phyloP scores from a whole-genome alignment of 2,113 vertebrate species.

The Oostethus manadensis region DNA sequence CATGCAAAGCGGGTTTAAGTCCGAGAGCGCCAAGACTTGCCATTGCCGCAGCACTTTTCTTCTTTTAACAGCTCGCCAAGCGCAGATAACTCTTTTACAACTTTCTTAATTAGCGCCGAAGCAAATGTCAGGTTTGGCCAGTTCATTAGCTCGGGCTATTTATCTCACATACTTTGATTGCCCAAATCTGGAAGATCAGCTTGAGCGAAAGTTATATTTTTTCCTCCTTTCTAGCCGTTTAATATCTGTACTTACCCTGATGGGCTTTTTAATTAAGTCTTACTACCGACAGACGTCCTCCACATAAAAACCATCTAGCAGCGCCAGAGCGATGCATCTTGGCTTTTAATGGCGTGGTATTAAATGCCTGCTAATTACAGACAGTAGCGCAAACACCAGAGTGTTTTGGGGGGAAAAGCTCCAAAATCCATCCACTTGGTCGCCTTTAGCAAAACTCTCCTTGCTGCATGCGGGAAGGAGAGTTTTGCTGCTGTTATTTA shows the following conservation, averaged over 20 bases:
- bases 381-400: conserved; percentile 28
- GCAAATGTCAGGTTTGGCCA: conserved; percentile 39
- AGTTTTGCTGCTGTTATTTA: conserved; percentile 37
- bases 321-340: conserved; percentile 45
- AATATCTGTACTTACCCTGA: conserved; percentile 38
- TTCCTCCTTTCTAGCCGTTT: conserved; percentile 8
- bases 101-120: conserved; percentile 41
- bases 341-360: conserved; percentile 52
- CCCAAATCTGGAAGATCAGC: conserved; percentile 46
- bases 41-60: conserved; percentile 5
- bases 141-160: conserved; percentile 42
- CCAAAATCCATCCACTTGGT: conserved; percentile 24
- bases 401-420: conserved; percentile 1
- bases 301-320: conserved; percentile 63
- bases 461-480: conserved; percentile 51
- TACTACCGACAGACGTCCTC: conserved; percentile 54
- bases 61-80: conserved; percentile 10
- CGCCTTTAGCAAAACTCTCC: conserved; percentile 26
- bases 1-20: conserved; percentile 25
- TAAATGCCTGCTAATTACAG: conserved; percentile 57
- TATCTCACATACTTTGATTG: conserved; percentile 35
- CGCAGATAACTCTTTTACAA: conserved; percentile 37
- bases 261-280: conserved; percentile 58
- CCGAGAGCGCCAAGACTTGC: neutral
- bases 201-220: conserved; percentile 35